Base-by-base conservation (phyloP, 1,140 invertebrate species). In the Lepidurus couesii region DNA sequence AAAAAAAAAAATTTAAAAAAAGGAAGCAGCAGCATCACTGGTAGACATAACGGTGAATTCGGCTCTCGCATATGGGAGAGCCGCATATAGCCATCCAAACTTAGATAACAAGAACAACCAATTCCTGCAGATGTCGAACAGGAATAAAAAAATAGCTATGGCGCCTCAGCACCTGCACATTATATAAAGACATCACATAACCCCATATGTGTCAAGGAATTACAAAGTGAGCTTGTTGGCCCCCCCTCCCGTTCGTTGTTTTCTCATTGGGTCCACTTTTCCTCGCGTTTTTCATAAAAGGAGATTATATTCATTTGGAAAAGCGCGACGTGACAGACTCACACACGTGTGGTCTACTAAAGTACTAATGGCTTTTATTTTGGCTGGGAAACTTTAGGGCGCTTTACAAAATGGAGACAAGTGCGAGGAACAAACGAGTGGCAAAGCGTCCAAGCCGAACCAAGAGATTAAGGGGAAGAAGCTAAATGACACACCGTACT, bases 71-170 rank as follows among this genome's bases (percentile, higher is more conserved):
- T 34, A 4, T 34, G 34, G 34, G 34, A 34, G 34, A 65, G 53
- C 21, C 13, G 53, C n/a, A 65, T n/a, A 53, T 65, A 65, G 53
- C 13, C 53, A 65, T 21, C 53, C n/a, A 21, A 65, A 13, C 4
- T 13, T 44, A 1, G 42, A 75, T 42, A 21, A 24, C 21, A 75
- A 42, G 34, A 75, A 24, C 74, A 42, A 34, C 24, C 11, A 9
- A 42, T 24, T 11, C 21, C 75, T 21, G 44, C 75, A 75, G 75
- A 45, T 75, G 75, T 65, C n/a, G n/a, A 65, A 65, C 53, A n/a
- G n/a, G 53, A 65, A 65, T 65, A 21, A 16, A 21, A 65, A 65
- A 65, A 7, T 7, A 65, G 53, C 16, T n/a, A 65, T 5, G 16
- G 7, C 6, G 9, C 7, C 13, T 65, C 13, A 65, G 53, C 53